Percentiles rank a stretch among this genome's conserved stretches.
phyloP scores from a whole-genome alignment of 2,113 vertebrate genomes.

The Delphinus delphis region DNA sequence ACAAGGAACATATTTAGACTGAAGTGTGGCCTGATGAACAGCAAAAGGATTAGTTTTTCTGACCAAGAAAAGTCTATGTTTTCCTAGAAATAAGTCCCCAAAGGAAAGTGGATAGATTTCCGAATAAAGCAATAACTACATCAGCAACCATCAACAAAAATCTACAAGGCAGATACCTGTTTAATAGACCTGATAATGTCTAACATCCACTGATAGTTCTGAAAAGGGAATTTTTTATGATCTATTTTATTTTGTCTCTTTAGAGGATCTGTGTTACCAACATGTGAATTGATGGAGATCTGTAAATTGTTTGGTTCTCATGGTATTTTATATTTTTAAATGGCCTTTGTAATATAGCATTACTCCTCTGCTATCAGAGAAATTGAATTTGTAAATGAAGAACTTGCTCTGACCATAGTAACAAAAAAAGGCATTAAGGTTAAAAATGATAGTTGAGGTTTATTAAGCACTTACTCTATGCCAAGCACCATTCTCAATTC shows the following conservation, averaged over 20 bases:
- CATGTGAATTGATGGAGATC: not conserved
- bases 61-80: not conserved
- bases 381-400: not conserved
- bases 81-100: conserved; percentile 13
- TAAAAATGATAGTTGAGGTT: not conserved
- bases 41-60: conserved; percentile 6
- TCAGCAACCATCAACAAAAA: not conserved
- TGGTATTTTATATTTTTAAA: not conserved
- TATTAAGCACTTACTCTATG: not conserved
- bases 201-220: not conserved
- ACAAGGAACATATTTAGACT: not conserved
- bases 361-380: not conserved
- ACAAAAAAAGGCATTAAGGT: not conserved
- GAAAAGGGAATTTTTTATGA: not conserved
- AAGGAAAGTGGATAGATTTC: not conserved
- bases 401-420: not conserved
- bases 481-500: not conserved
- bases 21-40: not conserved
- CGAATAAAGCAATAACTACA: not conserved
- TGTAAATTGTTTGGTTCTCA: not conserved
- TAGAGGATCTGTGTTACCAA: not conserved
- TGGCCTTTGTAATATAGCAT: not conserved
- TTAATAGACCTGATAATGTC: not conserved
- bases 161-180: not conserved
- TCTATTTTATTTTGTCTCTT: not conserved